phyloP scores from a whole-genome alignment of 2,888 invertebrate species.

The Erynnis tages region DNA sequence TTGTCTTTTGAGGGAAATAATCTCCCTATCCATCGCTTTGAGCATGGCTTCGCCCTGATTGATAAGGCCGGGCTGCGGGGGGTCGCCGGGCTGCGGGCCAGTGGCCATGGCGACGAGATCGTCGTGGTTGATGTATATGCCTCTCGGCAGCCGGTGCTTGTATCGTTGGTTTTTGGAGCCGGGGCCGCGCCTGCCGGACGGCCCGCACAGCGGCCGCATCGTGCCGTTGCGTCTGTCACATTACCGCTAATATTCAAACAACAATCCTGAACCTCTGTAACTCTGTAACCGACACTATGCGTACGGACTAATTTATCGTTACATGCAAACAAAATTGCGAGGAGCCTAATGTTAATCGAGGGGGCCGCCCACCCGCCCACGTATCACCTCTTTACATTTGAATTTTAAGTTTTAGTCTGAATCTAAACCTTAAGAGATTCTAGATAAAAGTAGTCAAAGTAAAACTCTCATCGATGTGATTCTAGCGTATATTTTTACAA shows the following conservation, averaged over 20 bases:
- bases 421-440: not conserved
- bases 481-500: not conserved
- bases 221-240: conserved; percentile 89
- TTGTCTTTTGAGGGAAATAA: conserved; percentile 97
- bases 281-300: conserved; percentile 16
- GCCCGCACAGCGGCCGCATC: conserved; percentile 90
- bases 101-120: conserved; percentile 96
- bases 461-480: not conserved
- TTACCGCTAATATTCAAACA: conserved; percentile 66
- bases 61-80: conserved; percentile 70
- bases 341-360: conserved; percentile 22
- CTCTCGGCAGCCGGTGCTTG: conserved; percentile 95
- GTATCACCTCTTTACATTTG: conserved; percentile 7
- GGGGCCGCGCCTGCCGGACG: conserved; percentile 81
- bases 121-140: conserved; percentile 98
- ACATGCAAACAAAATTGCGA: conserved; percentile 25
- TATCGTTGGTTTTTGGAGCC: conserved; percentile 79
- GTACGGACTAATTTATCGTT: conserved; percentile 23
- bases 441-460: not conserved
- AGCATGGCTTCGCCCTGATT: conserved; percentile 92
- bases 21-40: conserved; percentile 95
- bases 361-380: conserved; percentile 11
- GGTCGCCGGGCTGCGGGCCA: conserved; percentile 84
- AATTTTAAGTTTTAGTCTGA: not conserved
- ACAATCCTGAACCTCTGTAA: conserved; percentile 32